Evolutionary conservation across 30 jellyfish, hydroid and myxozoan species (phyloP), one percentile per base, ranked within the genome.

Genomic region (Hydra vulgaris): DNA sequence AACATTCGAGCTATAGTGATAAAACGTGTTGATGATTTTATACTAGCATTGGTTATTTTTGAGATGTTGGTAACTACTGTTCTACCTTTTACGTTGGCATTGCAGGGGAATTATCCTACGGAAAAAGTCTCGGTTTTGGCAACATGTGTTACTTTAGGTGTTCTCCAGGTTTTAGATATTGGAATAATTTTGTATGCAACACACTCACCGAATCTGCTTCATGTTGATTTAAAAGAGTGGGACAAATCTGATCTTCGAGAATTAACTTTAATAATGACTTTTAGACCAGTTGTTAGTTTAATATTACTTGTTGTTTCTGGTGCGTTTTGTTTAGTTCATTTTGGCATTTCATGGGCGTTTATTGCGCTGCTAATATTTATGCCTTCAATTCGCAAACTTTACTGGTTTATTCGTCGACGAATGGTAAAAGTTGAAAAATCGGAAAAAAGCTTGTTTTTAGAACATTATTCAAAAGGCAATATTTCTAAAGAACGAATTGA

Each of bases 401-500:
- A 18, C 7, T 66, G 19, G 12, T 70, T 66, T 26, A 80, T 66
- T 18, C 83, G 81, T 18, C 84, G 81, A 15, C 67, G 81, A 21
- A 18, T 21, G 25, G 7, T 20, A 12, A 78, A 27, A 1, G 0
- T 12, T 7, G 17, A n/a, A n/a, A 70, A 80, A 70, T 16, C 19
- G 26, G 87, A 80, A 8, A 80, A 68, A 7, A 61, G 84, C 21
- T 70, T 22, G 21, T 80, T 80, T 27, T 80, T 55, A 21, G 61
- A 1, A 8, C 23, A 21, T 24, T 80, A 8, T 74, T 21, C 87
- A 68, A 68, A 66, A 25, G 87, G 84, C 15, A 67, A 80, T 26
- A 80, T 80, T 24, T 18, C 73, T 1, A 80, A 80, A 70, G 87
- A 80, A 25, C 80, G 87, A 4, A 79, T 80, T 23, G 87, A 80